A percentile compares a stretch with the other conserved stretches of the same genome.
These are phyloP conservation scores for Dicroscelio sp. DNA, from an alignment of 2,888 invertebrate genomes.

Conservation along the genomic window DNA sequence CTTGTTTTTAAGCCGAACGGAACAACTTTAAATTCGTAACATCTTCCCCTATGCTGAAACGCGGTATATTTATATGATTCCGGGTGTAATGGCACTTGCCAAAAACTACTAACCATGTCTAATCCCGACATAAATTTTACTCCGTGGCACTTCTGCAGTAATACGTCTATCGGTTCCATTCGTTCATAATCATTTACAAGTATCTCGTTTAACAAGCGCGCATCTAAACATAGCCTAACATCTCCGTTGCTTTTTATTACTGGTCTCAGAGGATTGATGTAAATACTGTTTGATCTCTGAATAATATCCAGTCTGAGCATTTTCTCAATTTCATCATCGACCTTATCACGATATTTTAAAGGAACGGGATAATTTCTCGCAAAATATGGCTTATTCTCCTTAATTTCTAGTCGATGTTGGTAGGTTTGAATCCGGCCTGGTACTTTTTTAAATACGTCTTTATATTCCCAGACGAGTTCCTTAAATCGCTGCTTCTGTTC, in stretches of 20 bases:
- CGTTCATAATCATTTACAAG: slow-evolving; percentile 39
- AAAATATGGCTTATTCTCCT: background rate
- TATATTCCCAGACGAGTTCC: background rate
- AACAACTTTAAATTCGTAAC: slow-evolving; percentile 1
- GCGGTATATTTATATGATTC: slow-evolving; percentile 10
- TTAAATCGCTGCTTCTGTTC: background rate
- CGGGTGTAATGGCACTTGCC: too few species aligned
- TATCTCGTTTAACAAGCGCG: too few species aligned
- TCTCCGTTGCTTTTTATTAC: slow-evolving; percentile 29
- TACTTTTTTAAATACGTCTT: background rate
- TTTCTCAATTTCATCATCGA: slow-evolving; percentile 30
- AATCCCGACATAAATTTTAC: background rate
- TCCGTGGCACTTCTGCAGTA: background rate
- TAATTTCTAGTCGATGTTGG: background rate
- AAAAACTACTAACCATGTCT: too few species aligned
- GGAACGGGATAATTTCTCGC: background rate
- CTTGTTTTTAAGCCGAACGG: too few species aligned
- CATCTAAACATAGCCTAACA: slow-evolving; percentile 35
- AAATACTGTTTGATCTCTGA: slow-evolving; percentile 36
- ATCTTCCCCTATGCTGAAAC: background rate
- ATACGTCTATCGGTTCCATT: slow-evolving; percentile 44
- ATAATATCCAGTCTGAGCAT: slow-evolving; percentile 48
- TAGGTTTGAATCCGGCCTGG: background rate
- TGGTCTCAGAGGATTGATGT: slow-evolving; percentile 26
- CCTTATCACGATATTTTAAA: slow-evolving; percentile 25